These are phyloP conservation scores for Nyctalus aviator DNA, from an alignment of 2,797 vertebrate genomes.

Conservation along the genomic window DNA sequence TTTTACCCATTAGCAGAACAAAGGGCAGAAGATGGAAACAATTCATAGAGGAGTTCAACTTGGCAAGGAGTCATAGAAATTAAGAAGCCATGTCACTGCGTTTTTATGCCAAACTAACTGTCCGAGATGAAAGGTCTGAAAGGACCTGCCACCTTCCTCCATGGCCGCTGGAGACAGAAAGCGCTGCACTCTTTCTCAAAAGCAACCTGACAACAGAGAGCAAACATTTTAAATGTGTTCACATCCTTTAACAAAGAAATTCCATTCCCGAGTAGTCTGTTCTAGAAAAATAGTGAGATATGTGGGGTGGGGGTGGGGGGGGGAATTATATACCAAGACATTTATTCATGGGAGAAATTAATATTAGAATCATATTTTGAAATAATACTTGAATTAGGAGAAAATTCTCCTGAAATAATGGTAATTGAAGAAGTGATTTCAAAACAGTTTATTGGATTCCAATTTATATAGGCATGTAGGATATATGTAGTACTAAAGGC, in stretches of 20 bases:
- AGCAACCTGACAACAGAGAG: background rate
- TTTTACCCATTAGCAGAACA: background rate
- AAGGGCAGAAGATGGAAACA: background rate
- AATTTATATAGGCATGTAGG: background rate
- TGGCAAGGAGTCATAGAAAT: background rate
- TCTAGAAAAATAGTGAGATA: background rate
- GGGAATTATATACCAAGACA: background rate
- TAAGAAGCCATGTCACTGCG: background rate
- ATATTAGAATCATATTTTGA: background rate
- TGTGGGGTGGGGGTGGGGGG: too few species aligned
- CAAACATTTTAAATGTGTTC: constrained; percentile 11
- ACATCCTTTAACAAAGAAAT: background rate
- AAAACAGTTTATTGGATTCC: background rate
- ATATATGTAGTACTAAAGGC: background rate
- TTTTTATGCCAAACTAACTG: background rate
- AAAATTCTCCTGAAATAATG: background rate
- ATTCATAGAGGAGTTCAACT: background rate
- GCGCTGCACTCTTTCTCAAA: background rate
- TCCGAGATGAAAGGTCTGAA: background rate
- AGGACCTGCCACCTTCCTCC: background rate
- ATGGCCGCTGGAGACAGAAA: background rate
- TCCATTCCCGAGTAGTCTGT: background rate
- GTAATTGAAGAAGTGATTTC: constrained; percentile 21
- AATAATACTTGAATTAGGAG: constrained; percentile 3
- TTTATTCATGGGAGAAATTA: background rate